phyloP scores from a whole-genome alignment of 2,113 vertebrate genomes.

The Ceyx melanurus region DNA sequence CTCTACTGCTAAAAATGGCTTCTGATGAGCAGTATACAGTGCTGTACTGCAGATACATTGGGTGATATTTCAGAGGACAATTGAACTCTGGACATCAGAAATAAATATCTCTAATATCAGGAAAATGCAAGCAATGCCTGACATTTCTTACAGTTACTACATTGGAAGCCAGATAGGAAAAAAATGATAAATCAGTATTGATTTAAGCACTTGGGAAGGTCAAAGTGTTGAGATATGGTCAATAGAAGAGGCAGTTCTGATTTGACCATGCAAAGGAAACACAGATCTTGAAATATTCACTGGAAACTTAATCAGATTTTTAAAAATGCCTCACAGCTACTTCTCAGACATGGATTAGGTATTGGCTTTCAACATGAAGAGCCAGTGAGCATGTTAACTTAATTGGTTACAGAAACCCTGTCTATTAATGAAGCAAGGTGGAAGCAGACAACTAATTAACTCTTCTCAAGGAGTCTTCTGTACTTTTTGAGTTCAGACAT shows the following conservation, averaged over 20 bases:
- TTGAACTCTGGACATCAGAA: neutral
- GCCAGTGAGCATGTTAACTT: neutral
- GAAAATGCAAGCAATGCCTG: neutral
- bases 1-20: neutral
- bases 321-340: neutral
- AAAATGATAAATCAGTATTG: neutral
- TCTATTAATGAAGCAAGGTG: neutral
- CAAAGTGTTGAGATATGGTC: neutral
- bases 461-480: neutral
- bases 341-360: neutral
- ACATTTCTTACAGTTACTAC: neutral
- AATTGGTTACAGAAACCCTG: neutral
- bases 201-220: neutral
- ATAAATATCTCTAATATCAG: neutral
- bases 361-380: neutral
- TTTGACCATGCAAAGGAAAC: neutral
- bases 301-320: neutral
- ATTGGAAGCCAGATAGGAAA: neutral
- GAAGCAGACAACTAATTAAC: neutral
- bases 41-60: neutral
- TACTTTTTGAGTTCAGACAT: neutral
- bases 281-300: neutral
- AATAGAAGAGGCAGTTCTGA: neutral
- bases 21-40: neutral
- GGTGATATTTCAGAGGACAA: neutral